A percentile compares a stretch with the other conserved stretches of the same genome.
These are phyloP conservation scores for Biston stratarius DNA, from an alignment of 2,888 invertebrate genomes.

Conservation along the genomic window DNA sequence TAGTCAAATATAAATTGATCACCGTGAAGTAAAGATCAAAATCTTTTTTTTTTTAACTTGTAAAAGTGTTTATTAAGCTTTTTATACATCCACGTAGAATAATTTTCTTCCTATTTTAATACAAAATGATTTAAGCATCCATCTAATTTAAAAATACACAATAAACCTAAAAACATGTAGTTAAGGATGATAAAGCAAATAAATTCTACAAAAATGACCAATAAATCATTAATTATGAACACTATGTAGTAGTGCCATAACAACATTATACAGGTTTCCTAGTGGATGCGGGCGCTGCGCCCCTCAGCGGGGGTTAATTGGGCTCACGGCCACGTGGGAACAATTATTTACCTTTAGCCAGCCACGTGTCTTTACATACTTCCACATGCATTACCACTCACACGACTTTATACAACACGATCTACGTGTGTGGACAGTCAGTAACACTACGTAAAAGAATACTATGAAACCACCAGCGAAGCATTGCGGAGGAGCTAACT, in stretches of 20 bases:
- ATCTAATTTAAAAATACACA: too few relatives aligned
- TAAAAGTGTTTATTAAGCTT: too few relatives aligned
- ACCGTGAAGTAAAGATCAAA: too few relatives aligned
- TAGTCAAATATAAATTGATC: neutral
- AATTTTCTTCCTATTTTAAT: neutral
- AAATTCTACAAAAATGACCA: constrained; percentile 11
- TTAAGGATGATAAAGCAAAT: neutral
- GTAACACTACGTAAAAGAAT: constrained; percentile 51
- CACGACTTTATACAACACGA: constrained; percentile 41
- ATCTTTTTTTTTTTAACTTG: too few relatives aligned
- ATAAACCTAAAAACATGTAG: too few relatives aligned
- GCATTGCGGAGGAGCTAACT: constrained; percentile 81
- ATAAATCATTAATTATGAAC: constrained; percentile 57
- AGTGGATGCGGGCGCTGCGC: constrained; percentile 68
- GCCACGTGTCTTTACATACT: constrained; percentile 67
- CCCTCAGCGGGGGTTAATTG: constrained; percentile 74
- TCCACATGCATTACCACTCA: constrained; percentile 36
- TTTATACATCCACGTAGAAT: neutral
- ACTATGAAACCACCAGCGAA: constrained; percentile 67
- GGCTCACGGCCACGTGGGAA: constrained; percentile 75
- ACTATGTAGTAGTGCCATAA: constrained; percentile 38
- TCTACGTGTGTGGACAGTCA: constrained; percentile 24
- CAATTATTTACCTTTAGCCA: constrained; percentile 83
- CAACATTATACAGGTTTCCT: constrained; percentile 58
- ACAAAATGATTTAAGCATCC: neutral